Base-by-base conservation (phyloP, 2,888 invertebrate species). In the Mesorhabditis spiculigera region DNA sequence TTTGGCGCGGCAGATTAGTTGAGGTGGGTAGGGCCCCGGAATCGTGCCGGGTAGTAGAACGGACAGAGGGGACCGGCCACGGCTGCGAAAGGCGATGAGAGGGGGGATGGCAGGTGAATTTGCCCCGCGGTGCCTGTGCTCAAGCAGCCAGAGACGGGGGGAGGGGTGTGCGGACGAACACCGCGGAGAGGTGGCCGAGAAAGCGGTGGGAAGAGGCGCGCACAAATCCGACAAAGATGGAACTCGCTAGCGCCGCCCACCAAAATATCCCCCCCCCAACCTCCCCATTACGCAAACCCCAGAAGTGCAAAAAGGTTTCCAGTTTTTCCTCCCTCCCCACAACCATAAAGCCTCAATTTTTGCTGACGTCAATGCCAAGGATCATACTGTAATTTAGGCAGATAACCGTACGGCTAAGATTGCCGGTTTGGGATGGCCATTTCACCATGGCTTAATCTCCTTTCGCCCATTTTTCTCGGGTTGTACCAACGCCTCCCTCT, bases 151-250 rank as follows among this genome's bases (percentile, higher is more conserved):
- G n/a, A n/a, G n/a, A n/a, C 58, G 58, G 58, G n/a, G 58, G n/a
- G 58, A 50, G 58, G 58, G 10, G 58, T 13, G n/a, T n/a, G 58
- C 58, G n/a, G 28, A 13, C 58, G n/a, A 50, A 50, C 8, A 50
- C 10, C 58, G 58, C 8, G 58, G n/a, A 50, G n/a, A 50, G 10
- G n/a, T 43, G 66, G 58, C 13, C 13, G 66, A 50, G 45, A 63
- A 62, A 63, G 28, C 63, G 62, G 45, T 62, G 41, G 68, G 10
- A 62, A 68, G 43, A 61, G 62, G 61, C 42, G 41, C 44, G 67
- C 45, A 50, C 45, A 28, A 16, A 16, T 5, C 4, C 5, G 66
- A 43, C 10, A n/a, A 64, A 64, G 63, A 63, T 63, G 28, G 63
- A 28, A 63, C n/a, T 13, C 28, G 13, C 63, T 13, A 63, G 63